A percentile compares a stretch with the other conserved stretches of the same genome.
Conservation (phyloP, 2,888 invertebrate species). For the Mayetiola destructor region DNA sequence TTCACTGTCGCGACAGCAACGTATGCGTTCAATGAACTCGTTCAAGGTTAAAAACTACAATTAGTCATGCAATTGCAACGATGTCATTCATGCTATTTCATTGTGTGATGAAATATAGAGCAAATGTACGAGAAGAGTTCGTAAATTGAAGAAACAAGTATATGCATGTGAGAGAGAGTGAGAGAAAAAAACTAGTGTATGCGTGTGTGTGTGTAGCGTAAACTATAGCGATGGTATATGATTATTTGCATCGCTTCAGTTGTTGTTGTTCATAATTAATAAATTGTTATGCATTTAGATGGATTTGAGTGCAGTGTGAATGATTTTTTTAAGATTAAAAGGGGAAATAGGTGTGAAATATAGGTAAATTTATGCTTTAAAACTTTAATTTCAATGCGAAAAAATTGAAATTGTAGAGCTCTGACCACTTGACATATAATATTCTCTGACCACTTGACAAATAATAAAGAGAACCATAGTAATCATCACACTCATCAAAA, state of each 20-base stretch:
- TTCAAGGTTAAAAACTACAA: conserved; percentile 1
- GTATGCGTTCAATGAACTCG: background rate
- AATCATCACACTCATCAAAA: conserved; percentile 1
- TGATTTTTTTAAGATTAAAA: conserved; percentile 9
- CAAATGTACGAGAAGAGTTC: conserved; percentile 1
- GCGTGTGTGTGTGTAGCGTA: conserved; percentile 7
- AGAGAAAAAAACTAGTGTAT: background rate
- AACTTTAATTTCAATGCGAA: too few relatives aligned
- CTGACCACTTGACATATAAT: background rate
- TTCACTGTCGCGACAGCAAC: conserved; percentile 1
- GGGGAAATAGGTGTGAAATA: conserved; percentile 6
- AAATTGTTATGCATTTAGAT: conserved; percentile 5
- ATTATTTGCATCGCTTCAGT: background rate
- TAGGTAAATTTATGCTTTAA: conserved; percentile 10
- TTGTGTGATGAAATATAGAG: conserved; percentile 6
- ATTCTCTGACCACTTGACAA: too few relatives aligned
- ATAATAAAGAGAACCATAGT: background rate
- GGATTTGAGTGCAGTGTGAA: conserved; percentile 6
- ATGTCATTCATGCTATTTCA: conserved; percentile 4
- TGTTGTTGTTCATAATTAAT: background rate
- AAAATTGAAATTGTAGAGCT: conserved; percentile 2
- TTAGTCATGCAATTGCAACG: conserved; percentile 4
- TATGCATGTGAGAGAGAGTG: background rate
- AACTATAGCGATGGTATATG: conserved; percentile 1
- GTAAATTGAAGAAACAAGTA: too few relatives aligned